Evolutionary conservation across 2,113 vertebrate species (phyloP).

Genomic region (Scortum barcoo): DNA sequence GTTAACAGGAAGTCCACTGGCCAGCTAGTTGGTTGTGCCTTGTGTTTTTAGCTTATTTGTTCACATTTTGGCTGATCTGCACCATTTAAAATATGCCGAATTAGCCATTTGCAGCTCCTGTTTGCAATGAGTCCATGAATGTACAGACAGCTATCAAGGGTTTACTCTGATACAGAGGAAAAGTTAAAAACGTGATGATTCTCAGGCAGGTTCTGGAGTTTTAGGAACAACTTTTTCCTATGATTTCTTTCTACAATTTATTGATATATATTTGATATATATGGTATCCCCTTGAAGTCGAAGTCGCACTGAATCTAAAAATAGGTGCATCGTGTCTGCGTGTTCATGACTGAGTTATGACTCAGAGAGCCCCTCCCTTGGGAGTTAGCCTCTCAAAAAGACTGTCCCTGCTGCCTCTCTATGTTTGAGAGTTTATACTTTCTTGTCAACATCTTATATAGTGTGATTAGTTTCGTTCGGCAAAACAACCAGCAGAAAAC

Average conservation of each 20-base stretch:
- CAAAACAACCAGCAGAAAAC: background rate
- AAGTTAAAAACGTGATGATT: background rate
- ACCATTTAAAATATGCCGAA: background rate
- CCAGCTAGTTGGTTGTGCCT: background rate
- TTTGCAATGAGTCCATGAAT: background rate
- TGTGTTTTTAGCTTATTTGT: background rate
- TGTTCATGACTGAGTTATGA: background rate
- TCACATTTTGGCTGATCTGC: background rate
- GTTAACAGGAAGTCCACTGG: conserved; percentile 5
- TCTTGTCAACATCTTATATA: background rate
- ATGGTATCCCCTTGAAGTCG: background rate
- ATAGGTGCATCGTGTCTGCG: background rate
- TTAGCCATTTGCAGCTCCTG: background rate
- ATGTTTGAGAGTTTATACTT: background rate
- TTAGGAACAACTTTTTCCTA: background rate
- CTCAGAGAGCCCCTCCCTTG: background rate
- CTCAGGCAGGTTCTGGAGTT: background rate
- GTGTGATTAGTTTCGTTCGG: background rate
- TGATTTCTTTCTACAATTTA: too few relatives aligned
- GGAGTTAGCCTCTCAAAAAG: background rate
- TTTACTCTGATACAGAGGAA: background rate
- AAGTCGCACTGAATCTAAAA: background rate
- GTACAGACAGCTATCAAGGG: background rate
- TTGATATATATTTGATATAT: background rate
- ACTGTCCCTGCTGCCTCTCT: background rate